Evolutionary conservation across 2,888 invertebrate species (phyloP), one percentile per base, ranked within the genome.

Genomic region (Harmothoe impar): DNA sequence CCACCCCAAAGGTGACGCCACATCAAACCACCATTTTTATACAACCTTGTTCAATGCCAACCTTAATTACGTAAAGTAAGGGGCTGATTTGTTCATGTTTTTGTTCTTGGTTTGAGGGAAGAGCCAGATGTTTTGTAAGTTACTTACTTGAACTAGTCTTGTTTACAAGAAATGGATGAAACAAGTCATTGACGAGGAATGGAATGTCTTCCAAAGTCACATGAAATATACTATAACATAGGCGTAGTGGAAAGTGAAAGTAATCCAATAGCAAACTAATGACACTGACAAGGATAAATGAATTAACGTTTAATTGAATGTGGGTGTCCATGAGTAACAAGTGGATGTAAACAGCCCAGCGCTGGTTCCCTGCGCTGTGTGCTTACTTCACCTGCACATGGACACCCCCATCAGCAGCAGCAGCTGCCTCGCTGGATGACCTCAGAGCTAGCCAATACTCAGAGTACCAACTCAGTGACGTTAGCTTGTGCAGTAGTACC

Each of bases 321-420:
- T 10, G 43, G 43, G 43, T 43, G 43, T 43, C 43, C 43, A 43
- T 43, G 43, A 10, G 43, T 43, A 43, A 10, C 10, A 43, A 43
- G 43, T 43, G 10, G 3, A 43, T 43, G 43, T 43, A 43, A 43
- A 62, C 62, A n/a, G 62, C n/a, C n/a, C n/a, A n/a, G n/a, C n/a
- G n/a, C n/a, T n/a, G n/a, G n/a, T n/a, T n/a, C n/a, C n/a, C n/a
- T n/a, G n/a, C n/a, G n/a, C 62, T 5, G 25, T 62, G 25, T 62
- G 23, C 1, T 20, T 12, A n/a, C n/a, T 20, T 54, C 10, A 20
- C 20, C 12, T 54, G 12, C 62, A 62, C n/a, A n/a, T 62, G 20
- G 62, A n/a, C 23, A 62, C n/a, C 62, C n/a, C 62, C 62, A 62
- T 3, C 62, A 62, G 62, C 62, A 62, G 62, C 62, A 62, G 62